Conservation (phyloP, 2,113 vertebrate genomes). For the Balaeniceps rex region DNA sequence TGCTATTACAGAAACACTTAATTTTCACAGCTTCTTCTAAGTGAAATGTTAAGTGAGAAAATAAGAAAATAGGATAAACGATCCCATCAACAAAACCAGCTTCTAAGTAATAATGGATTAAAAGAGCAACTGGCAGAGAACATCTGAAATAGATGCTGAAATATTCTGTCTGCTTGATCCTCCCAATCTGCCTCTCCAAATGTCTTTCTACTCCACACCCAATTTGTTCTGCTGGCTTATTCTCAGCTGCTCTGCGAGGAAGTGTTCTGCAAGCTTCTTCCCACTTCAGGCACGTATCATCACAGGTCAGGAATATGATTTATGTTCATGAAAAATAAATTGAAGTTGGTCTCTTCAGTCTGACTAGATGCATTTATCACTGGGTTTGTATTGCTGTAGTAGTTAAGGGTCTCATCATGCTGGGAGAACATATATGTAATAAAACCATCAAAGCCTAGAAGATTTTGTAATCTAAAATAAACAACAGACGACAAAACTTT, state of each 20-base stretch:
- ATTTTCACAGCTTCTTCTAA: neutral
- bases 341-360: neutral
- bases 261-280: neutral
- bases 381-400: neutral
- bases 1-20: neutral
- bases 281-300: neutral
- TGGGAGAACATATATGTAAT: neutral
- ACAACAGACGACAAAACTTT: neutral
- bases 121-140: neutral
- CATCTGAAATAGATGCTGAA: neutral
- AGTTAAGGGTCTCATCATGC: neutral
- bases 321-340: neutral
- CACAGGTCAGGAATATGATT: neutral
- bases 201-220: neutral
- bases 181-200: neutral
- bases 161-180: neutral
- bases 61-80: neutral
- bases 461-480: neutral
- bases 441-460: neutral
- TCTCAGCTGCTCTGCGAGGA: neutral
- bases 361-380: neutral
- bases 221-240: neutral
- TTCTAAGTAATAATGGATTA: neutral
- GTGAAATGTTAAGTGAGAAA: neutral
- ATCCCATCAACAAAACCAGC: neutral